Base-by-base conservation (phyloP, 1,140 invertebrate genomes). In the Ceratina australensis region DNA sequence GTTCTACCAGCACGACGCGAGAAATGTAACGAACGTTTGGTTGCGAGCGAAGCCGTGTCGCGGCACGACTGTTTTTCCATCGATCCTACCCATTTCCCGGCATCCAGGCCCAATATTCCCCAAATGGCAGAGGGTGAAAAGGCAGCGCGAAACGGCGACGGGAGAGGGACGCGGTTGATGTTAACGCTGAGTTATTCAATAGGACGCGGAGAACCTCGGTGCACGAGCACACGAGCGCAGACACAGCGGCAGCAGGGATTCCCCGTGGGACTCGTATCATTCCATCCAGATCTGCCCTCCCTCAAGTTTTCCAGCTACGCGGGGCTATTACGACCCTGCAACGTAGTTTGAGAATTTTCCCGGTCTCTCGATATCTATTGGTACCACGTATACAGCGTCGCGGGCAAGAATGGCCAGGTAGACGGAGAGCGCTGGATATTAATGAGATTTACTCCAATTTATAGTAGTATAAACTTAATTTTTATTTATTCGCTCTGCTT, bases 111-210 rank as follows among this genome's bases (percentile, higher is more conserved):
- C 52, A 54, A 79, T 72, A 83, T 42, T 83, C 67, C 75, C 77
- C 63, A 68, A 83, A 83, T 57, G 75, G 49, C 64, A 16, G 71
- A 71, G 69, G 64, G 80, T 71, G 80, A 74, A 60, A 79, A 74
- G 33, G 16, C 33, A 52, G 52, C 15, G n/a, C n/a, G 59, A 65
- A 47, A 28, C 60, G 74, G 56, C 61, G 24, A 54, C 61, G 26
- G 68, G 15, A 15, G 63, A 52, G 33, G 33, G 49, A 16, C 20
- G 47, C 20, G 26, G 56, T 33, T 66, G 74, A 76, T 77, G 82
- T 73, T 81, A 85, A 85, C 67, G 76, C 64, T 85, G 84, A 83
- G 82, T 85, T 85, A 85, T 85, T 82, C 83, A 84, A 85, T 79
- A 82, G 83, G 67, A 80, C 50, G 72, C 20, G 28, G 63, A 56